Evolutionary conservation across 1,140 invertebrate genomes (phyloP).

Genomic region (Listronotus bonariensis): DNA sequence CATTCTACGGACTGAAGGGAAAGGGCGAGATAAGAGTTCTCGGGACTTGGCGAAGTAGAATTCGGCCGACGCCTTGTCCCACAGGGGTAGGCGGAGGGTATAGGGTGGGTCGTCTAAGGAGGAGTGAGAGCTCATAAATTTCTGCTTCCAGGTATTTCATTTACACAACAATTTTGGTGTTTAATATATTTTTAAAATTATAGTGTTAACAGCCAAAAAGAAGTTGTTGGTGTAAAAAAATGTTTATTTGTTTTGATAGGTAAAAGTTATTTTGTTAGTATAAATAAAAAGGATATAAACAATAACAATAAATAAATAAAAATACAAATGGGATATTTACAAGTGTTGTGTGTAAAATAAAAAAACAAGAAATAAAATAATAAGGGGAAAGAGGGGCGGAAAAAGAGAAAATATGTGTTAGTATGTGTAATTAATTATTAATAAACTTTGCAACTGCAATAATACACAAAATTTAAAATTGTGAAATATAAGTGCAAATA

Average conservation of each 20-base stretch:
- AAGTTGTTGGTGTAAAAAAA: background rate
- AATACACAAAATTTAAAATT: slow-evolving; percentile 2
- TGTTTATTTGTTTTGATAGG: background rate
- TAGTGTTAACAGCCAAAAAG: background rate
- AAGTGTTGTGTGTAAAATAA: slow-evolving; percentile 5
- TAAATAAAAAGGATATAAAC: background rate
- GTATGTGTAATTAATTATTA: slow-evolving; percentile 39
- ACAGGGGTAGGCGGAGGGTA: slow-evolving; percentile 66
- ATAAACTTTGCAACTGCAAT: slow-evolving; percentile 3
- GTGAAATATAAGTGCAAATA: background rate
- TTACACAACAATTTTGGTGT: background rate
- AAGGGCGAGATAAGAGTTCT: slow-evolving; percentile 67
- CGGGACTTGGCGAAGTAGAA: slow-evolving; percentile 75
- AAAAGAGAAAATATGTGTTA: slow-evolving; percentile 45
- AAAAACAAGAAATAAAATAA: slow-evolving; percentile 30
- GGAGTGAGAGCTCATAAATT: slow-evolving; percentile 50
- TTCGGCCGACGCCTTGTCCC: slow-evolving; percentile 74
- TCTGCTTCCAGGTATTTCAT: slow-evolving; percentile 31
- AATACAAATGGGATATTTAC: background rate
- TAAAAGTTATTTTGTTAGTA: background rate
- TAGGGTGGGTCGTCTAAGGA: slow-evolving; percentile 48
- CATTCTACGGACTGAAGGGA: slow-evolving; percentile 41
- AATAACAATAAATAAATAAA: slow-evolving; percentile 11
- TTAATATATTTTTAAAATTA: background rate
- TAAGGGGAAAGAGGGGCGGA: slow-evolving; percentile 25